A percentile compares a stretch with the other conserved stretches of the same genome.
phyloP scores from a whole-genome alignment of 2,888 invertebrate genomes.

The Pyrrhosoma nymphula region DNA sequence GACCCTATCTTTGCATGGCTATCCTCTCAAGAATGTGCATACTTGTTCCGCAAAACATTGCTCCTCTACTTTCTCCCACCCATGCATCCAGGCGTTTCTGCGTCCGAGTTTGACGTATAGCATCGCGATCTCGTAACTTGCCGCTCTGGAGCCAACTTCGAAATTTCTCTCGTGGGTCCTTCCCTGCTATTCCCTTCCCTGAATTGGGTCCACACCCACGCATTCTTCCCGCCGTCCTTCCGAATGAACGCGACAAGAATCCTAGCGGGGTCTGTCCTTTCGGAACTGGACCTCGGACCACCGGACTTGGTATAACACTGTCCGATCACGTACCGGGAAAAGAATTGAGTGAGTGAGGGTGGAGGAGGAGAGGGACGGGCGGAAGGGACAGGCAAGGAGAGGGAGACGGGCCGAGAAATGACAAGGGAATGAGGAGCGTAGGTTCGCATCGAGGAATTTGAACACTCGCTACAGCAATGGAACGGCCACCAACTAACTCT shows the following conservation, averaged over 20 bases:
- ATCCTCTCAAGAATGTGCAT: too few relatives aligned
- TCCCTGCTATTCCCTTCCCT: too few relatives aligned
- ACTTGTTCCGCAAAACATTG: too few relatives aligned
- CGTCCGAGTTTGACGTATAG: neutral
- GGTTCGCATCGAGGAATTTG: neutral
- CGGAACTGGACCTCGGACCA: slow-evolving; percentile 58
- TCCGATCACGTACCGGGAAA: slow-evolving; percentile 46
- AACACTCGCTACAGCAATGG: neutral
- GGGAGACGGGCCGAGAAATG: neutral
- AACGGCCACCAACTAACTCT: neutral
- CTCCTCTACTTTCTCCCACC: too few relatives aligned
- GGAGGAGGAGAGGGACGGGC: neutral
- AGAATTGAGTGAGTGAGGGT: slow-evolving; percentile 17
- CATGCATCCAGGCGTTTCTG: neutral
- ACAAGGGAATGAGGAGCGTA: neutral
- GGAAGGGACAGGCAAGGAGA: neutral
- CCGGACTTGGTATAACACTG: slow-evolving; percentile 29
- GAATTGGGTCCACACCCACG: neutral
- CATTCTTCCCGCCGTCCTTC: slow-evolving; percentile 51
- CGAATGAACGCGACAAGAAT: slow-evolving; percentile 48
- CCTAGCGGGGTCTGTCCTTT: slow-evolving; percentile 41
- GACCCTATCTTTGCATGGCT: too few relatives aligned
- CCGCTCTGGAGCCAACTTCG: neutral
- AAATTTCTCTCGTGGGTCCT: slow-evolving; percentile 40
- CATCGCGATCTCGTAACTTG: neutral